A percentile compares a stretch with the other conserved stretches of the same genome.
These are phyloP conservation scores for Falco concolor DNA, from an alignment of 2,797 vertebrate species.

Conservation along the genomic window DNA sequence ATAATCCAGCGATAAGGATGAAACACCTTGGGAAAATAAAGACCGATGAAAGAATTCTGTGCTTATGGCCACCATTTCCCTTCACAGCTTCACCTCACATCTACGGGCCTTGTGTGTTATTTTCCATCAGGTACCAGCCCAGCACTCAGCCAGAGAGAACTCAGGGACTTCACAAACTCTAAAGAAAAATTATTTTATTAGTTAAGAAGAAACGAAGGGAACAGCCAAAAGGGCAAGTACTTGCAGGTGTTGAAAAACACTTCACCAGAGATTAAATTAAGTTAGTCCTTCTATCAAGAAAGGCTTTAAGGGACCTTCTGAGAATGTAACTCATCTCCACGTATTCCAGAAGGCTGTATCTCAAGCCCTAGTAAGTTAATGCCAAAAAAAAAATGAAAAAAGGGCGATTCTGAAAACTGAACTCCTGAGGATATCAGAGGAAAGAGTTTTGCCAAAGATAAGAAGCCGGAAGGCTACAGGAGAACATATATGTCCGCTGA, in stretches of 20 bases:
- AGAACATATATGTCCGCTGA: not conserved
- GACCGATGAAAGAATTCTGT: not conserved
- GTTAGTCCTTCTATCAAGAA: not conserved
- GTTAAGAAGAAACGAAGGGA: not conserved
- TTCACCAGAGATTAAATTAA: not conserved
- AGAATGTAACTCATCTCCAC: not conserved
- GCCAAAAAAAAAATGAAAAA: not conserved
- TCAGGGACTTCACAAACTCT: not conserved
- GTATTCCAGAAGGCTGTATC: not conserved
- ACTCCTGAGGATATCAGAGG: not conserved
- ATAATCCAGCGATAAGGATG: not conserved
- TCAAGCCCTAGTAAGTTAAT: not conserved
- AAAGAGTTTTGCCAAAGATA: not conserved
- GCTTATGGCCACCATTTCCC: not conserved
- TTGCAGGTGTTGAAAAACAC: not conserved
- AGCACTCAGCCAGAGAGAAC: not conserved
- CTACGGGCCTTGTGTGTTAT: accelerated
- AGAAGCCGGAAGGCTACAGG: not conserved
- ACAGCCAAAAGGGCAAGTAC: not conserved
- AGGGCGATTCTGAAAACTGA: not conserved
- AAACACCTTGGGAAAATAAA: not conserved
- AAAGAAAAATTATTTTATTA: not conserved
- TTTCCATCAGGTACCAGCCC: not conserved
- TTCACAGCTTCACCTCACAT: not conserved
- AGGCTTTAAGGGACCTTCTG: not conserved